These are phyloP conservation scores for Ectemnius lituratus DNA, from an alignment of 2,888 invertebrate species.

Conservation along the genomic window DNA sequence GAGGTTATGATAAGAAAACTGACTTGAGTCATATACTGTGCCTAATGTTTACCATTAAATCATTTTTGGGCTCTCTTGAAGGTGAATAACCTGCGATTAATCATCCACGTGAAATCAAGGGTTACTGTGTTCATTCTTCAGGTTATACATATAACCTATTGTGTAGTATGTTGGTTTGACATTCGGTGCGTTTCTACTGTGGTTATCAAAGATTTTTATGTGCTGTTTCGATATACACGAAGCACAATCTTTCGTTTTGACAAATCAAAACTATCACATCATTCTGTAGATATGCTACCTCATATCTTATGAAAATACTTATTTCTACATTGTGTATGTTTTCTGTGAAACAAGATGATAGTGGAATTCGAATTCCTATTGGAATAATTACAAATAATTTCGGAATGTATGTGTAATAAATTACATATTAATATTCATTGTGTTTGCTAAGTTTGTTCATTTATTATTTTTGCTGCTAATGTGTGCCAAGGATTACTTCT, in stretches of 20 bases:
- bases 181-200: conserved; percentile 52
- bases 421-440: background rate
- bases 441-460: background rate
- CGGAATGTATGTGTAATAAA: no score
- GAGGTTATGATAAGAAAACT: conserved; percentile 72
- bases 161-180: conserved; percentile 60
- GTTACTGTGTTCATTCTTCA: conserved; percentile 27
- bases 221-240: conserved; percentile 13
- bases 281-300: background rate
- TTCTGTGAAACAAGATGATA: no score
- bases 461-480: background rate
- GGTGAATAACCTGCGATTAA: conserved; percentile 60
- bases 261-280: conserved; percentile 1
- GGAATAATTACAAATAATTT: no score
- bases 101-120: conserved; percentile 10
- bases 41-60: conserved; percentile 66
- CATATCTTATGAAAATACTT: no score
- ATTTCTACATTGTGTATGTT: no score
- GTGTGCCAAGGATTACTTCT: background rate
- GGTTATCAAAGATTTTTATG: conserved; percentile 35
- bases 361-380: no score
- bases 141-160: conserved; percentile 59
- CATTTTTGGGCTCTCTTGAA: conserved; percentile 54
- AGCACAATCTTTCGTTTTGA: conserved; percentile 28
- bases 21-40: conserved; percentile 62